phyloP scores from a whole-genome alignment of 2,888 invertebrate species.

The Ariolimax columbianus region DNA sequence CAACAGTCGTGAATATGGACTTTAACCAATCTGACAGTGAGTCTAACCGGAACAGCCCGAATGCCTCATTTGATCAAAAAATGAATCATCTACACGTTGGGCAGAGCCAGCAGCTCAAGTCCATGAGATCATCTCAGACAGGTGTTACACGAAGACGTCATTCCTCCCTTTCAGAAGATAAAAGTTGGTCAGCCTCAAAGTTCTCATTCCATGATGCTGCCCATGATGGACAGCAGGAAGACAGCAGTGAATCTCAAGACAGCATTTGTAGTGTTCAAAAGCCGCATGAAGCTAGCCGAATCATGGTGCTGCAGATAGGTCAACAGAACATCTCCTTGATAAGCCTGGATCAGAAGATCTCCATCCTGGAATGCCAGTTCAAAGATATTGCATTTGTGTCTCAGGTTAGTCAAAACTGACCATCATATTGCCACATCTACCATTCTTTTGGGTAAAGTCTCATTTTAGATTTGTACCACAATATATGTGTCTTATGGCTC shows the following conservation, averaged over 20 bases:
- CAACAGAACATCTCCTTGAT: slow-evolving; percentile 91
- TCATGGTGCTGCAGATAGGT: slow-evolving; percentile 95
- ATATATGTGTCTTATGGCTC: too few relatives aligned
- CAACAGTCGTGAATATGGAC: not conserved
- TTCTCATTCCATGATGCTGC: not conserved
- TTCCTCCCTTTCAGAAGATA: slow-evolving; percentile 19
- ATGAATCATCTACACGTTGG: not conserved
- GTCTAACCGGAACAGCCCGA: slow-evolving; percentile 21
- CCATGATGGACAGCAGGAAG: not conserved
- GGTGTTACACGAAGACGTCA: slow-evolving; percentile 20
- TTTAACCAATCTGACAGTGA: slow-evolving; percentile 11
- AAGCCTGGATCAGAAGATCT: slow-evolving; percentile 94
- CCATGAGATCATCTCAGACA: not conserved
- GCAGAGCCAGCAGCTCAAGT: not conserved
- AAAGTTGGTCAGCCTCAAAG: not conserved
- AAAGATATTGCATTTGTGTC: slow-evolving; percentile 93
- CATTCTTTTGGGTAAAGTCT: too few relatives aligned
- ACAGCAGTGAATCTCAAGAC: slow-evolving; percentile 40
- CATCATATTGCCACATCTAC: not conserved
- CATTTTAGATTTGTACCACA: too few relatives aligned
- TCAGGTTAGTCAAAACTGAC: slow-evolving; percentile 80
- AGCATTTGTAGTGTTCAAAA: not conserved
- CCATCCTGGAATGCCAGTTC: slow-evolving; percentile 91
- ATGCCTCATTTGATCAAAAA: not conserved
- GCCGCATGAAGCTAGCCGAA: slow-evolving; percentile 82